These are phyloP conservation scores for Echinarachnius parma DNA, from an alignment of 53 echinoderm and acorn worm species.

Conservation along the genomic window DNA sequence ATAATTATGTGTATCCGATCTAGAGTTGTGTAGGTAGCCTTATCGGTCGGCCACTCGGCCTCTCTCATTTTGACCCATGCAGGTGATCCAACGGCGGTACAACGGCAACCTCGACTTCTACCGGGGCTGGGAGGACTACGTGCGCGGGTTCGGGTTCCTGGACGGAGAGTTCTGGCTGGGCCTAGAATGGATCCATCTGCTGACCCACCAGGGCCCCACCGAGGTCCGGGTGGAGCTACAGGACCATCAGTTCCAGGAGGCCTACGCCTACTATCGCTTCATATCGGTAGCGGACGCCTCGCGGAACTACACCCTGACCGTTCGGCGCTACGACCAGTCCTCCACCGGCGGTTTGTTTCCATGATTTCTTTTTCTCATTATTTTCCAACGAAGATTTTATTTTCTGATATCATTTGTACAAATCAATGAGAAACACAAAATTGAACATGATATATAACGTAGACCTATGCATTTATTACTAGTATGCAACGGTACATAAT, in stretches of 20 bases:
- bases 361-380: too few species aligned
- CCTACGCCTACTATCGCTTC: slow-evolving; percentile 53
- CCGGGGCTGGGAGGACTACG: slow-evolving; percentile 65
- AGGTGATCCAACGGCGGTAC: slow-evolving; percentile 73
- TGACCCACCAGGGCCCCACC: slow-evolving; percentile 58
- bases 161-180: slow-evolving; percentile 76
- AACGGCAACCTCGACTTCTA: slow-evolving; percentile 72
- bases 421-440: too few species aligned
- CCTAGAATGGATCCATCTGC: slow-evolving; percentile 61
- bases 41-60: too few species aligned
- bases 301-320: slow-evolving; percentile 67
- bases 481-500: too few species aligned
- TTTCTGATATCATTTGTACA: too few species aligned
- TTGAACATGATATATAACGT: too few species aligned
- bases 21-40: too few species aligned
- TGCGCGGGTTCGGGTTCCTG: slow-evolving; percentile 61
- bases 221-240: slow-evolving; percentile 61
- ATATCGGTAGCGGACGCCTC: slow-evolving; percentile 59
- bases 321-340: slow-evolving; percentile 28
- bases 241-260: slow-evolving; percentile 59
- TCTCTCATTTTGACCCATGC: too few species aligned
- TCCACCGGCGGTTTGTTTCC: slow-evolving; percentile 45
- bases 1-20: too few species aligned
- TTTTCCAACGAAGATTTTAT: too few species aligned
- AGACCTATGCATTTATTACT: too few species aligned